These are phyloP conservation scores for Pseudachorutes palmiensis DNA, from an alignment of 1,140 invertebrate species.

Conservation along the genomic window DNA sequence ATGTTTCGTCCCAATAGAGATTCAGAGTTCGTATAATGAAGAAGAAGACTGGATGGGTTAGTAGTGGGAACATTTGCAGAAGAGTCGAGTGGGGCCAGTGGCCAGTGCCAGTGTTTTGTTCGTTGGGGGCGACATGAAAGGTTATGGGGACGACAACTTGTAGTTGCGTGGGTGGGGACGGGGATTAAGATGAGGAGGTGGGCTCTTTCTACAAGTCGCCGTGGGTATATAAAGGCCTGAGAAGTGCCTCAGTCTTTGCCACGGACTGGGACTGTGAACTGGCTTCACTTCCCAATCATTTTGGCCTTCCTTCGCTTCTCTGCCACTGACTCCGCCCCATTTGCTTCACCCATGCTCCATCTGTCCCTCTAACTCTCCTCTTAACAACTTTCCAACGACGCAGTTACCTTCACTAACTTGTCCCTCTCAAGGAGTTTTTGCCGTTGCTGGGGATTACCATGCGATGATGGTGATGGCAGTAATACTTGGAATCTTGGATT, in stretches of 20 bases:
- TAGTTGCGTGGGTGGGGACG: neutral
- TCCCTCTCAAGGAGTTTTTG: neutral
- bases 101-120: too few species aligned
- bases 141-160: too few species aligned
- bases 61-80: too few species aligned
- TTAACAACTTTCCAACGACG: neutral
- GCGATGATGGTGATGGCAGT: neutral
- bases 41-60: too few species aligned
- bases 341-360: neutral
- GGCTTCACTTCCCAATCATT: conserved; percentile 26
- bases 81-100: too few species aligned
- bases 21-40: too few species aligned
- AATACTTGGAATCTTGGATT: neutral
- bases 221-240: conserved; percentile 37
- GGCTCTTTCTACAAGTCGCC: neutral
- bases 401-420: neutral
- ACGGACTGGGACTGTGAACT: conserved; percentile 33
- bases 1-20: too few species aligned
- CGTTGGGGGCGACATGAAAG: too few species aligned
- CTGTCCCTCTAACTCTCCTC: neutral
- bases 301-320: conserved; percentile 18
- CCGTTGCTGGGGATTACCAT: neutral
- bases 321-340: neutral
- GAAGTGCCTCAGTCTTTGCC: conserved; percentile 38
- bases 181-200: neutral